Conservation (phyloP, 2,797 vertebrate genomes). For the Danio kyathit region DNA sequence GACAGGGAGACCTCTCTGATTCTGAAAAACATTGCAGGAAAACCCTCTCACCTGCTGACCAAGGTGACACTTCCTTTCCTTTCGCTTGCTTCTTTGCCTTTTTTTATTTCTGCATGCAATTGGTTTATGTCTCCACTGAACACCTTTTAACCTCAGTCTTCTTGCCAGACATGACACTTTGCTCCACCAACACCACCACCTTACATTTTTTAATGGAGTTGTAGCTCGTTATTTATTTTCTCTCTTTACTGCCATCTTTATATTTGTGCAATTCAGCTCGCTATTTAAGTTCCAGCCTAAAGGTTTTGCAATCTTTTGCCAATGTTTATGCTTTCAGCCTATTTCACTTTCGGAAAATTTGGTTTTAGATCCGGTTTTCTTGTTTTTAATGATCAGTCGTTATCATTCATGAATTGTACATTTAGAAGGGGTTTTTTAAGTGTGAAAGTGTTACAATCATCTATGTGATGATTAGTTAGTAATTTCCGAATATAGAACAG, state of each 20-base stretch:
- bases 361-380: background rate
- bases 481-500: background rate
- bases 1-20: conserved; percentile 99
- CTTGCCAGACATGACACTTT: background rate
- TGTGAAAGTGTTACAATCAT: background rate
- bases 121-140: conserved; percentile 61
- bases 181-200: conserved; percentile 15
- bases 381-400: background rate
- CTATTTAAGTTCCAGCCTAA: background rate
- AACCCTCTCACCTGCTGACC: conserved; percentile 99
- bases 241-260: conserved; percentile 3
- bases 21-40: conserved; percentile 99
- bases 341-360: background rate
- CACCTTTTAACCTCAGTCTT: conserved; percentile 50
- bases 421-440: background rate
- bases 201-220: conserved; percentile 20
- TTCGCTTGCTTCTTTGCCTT: conserved; percentile 66
- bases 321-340: background rate
- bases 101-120: conserved; percentile 74
- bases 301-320: background rate
- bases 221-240: background rate
- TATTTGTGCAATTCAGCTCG: background rate
- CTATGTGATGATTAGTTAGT: background rate
- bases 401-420: background rate
- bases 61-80: conserved; percentile 88